Evolutionary conservation across 2,797 vertebrate species (phyloP), one percentile per base, ranked within the genome.

Genomic region (Argyrosomus regius): DNA sequence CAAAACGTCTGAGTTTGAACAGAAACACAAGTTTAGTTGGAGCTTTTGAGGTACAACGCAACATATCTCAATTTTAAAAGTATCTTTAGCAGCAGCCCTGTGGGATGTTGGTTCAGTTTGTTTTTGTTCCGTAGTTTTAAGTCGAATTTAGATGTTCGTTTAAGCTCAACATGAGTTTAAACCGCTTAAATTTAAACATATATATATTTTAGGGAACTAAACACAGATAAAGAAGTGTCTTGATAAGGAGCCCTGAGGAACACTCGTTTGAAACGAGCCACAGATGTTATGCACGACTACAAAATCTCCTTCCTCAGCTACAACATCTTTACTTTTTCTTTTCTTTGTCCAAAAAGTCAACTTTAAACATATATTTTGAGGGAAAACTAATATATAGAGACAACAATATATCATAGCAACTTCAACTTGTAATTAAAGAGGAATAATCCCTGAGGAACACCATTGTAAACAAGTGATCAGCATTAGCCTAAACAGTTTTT

Each of bases 371-470:
- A 17, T 41, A 58, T 48, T 26, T 20, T 31, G 6, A 16, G 7
- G 1, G 20, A 6, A 31, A 31, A 31, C 31, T 31, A 31, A 31
- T 31, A 31, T 31, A 31, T 31, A 31, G 5, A 31, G 6, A 31
- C 31, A 31, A 31, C 31, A 31, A 31, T 31, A 31, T 31, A 31
- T 6, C 31, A 31, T 31, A 31, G 6, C 31, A 31, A 6, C 4
- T 31, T 31, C 28, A 31, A 31, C 28, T 31, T 31, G 28, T 31
- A 5, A 5, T 31, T 31, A 31, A 31, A 31, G 28, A 31, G 28
- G 28, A 31, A 31, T 31, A 31, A 31, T 41, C 62, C 77, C 39
- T 46, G 77, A 72, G 54, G 62, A 67, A 61, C 49, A 7, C 39
- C 62, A 26, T 0, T 16, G 35, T 35, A 49, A 17, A 63, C 0